Evolutionary conservation across 2,113 vertebrate genomes (phyloP).

Genomic region (Seriola dumerili): DNA sequence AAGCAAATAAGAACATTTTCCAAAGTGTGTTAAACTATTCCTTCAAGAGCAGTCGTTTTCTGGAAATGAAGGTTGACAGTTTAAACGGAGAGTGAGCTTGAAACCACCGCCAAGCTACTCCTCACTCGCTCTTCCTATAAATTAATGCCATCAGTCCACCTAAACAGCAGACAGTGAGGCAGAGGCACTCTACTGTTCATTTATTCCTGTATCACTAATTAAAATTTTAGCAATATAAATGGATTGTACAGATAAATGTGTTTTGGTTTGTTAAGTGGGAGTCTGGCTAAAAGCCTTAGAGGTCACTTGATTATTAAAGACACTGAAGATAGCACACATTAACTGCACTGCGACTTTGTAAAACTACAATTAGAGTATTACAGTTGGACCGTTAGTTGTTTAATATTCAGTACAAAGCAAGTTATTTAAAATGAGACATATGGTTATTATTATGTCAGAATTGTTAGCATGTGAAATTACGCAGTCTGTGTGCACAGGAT

Average conservation of each 20-base stretch:
- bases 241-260: constrained; percentile 21
- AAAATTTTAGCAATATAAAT: constrained; percentile 16
- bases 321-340: constrained; percentile 9
- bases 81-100: neutral
- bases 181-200: constrained; percentile 5
- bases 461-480: neutral
- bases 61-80: neutral
- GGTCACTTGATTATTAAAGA: constrained; percentile 37
- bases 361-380: constrained; percentile 19
- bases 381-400: neutral
- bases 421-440: constrained; percentile 3
- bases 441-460: neutral
- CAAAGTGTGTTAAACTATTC: neutral
- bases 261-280: constrained; percentile 32
- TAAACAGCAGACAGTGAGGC: neutral
- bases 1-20: neutral
- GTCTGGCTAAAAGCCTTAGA: constrained; percentile 11
- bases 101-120: neutral
- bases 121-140: neutral
- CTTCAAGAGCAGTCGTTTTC: neutral
- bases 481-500: neutral
- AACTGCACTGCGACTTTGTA: neutral
- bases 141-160: constrained; percentile 5
- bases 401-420: neutral
- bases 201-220: constrained; percentile 5